phyloP scores from a whole-genome alignment of 2,888 invertebrate genomes.

The Mantis religiosa region DNA sequence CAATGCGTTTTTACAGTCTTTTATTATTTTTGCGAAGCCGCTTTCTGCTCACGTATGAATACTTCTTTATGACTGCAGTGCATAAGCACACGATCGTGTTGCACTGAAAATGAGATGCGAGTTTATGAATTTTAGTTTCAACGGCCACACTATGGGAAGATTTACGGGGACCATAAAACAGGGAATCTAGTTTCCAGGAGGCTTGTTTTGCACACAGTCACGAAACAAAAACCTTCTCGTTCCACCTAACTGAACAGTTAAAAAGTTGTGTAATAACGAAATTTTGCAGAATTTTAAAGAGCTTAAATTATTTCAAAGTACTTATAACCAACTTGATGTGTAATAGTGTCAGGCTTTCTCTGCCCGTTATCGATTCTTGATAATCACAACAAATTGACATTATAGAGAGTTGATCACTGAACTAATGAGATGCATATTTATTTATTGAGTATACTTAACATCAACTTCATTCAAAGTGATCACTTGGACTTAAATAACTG shows the following conservation, averaged over 20 bases:
- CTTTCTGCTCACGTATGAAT: neutral
- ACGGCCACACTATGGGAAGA: neutral
- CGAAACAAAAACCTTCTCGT: neutral
- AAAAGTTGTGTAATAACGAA: too few species aligned
- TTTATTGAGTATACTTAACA: too few species aligned
- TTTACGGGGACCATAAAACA: neutral
- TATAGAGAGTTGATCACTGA: too few species aligned
- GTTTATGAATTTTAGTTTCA: neutral
- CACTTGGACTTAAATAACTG: too few species aligned
- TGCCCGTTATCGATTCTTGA: too few species aligned
- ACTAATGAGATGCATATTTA: too few species aligned
- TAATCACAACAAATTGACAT: too few species aligned
- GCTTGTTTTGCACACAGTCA: neutral
- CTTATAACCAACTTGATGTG: too few species aligned
- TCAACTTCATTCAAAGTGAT: too few species aligned
- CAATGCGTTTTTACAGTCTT: neutral
- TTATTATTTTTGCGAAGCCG: neutral
- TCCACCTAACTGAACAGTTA: neutral
- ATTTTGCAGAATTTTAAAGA: too few species aligned
- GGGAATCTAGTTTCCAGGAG: neutral
- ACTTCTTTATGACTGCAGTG: neutral
- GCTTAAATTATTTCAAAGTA: too few species aligned
- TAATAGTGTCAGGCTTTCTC: too few species aligned
- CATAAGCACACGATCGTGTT: neutral
- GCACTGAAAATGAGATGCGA: neutral